phyloP scores from a whole-genome alignment of 2,797 vertebrate genomes.

The Onychomys arenicola region DNA sequence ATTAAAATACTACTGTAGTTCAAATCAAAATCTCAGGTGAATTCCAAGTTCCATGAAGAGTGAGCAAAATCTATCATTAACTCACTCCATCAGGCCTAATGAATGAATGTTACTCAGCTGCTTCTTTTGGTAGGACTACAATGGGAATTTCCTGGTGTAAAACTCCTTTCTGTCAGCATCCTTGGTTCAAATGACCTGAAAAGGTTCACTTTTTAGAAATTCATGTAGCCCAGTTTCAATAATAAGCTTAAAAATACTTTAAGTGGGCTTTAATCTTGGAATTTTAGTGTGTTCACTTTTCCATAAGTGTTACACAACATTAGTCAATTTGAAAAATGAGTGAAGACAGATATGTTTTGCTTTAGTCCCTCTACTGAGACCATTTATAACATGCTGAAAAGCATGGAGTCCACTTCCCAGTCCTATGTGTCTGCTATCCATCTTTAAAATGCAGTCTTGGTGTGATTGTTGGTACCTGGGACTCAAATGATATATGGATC shows the following conservation, averaged over 20 bases:
- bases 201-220: conserved; percentile 14
- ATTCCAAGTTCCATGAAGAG: conserved; percentile 27
- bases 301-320: not conserved
- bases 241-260: conserved; percentile 31
- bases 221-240: not conserved
- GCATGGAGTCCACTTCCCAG: not conserved
- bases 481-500: not conserved
- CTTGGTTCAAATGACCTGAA: not conserved
- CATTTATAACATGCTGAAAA: not conserved
- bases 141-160: not conserved
- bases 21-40: not conserved
- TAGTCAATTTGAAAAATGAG: not conserved
- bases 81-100: not conserved
- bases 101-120: not conserved
- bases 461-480: too few species aligned
- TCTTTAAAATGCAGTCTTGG: not conserved
- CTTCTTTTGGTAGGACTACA: not conserved
- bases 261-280: not conserved
- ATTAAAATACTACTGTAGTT: conserved; percentile 1
- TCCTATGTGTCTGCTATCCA: not conserved
- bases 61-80: conserved; percentile 37
- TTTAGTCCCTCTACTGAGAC: not conserved
- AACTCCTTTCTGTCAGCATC: not conserved
- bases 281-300: not conserved
- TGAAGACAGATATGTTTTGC: not conserved